phyloP scores from a whole-genome alignment of 2,113 vertebrate genomes.

The Aegotheles bennettii region DNA sequence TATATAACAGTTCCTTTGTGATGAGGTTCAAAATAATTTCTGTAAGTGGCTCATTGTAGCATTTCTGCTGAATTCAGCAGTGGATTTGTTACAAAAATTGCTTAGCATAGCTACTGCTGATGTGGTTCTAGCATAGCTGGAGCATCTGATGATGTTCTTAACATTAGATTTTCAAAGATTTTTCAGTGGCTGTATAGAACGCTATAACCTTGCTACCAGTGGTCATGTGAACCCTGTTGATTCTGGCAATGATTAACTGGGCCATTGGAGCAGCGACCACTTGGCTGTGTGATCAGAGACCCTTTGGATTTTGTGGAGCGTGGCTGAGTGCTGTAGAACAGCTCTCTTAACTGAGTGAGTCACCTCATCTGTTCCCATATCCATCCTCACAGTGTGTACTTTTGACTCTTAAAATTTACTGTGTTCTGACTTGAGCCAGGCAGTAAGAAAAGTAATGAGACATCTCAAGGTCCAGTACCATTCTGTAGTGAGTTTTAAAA shows the following conservation, averaged over 20 bases:
- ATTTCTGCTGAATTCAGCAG: not conserved
- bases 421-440: not conserved
- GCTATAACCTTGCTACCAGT: not conserved
- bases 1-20: not conserved
- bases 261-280: not conserved
- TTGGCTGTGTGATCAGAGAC: not conserved
- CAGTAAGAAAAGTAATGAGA: not conserved
- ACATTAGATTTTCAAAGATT: not conserved
- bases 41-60: not conserved
- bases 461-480: not conserved
- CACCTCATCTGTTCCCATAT: not conserved
- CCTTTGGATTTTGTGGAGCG: rapidly evolving
- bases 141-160: not conserved
- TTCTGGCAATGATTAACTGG: not conserved
- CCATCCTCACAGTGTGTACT: not conserved
- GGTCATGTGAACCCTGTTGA: not conserved
- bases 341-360: not conserved
- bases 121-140: not conserved
- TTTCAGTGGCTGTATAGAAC: not conserved
- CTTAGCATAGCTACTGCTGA: not conserved
- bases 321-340: not conserved
- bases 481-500: not conserved
- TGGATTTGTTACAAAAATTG: not conserved
- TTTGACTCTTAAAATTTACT: not conserved
- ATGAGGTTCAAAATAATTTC: not conserved